Evolutionary conservation across 2,113 vertebrate species (phyloP), one percentile per base, ranked within the genome.

Genomic region (Bubo blakistoni): DNA sequence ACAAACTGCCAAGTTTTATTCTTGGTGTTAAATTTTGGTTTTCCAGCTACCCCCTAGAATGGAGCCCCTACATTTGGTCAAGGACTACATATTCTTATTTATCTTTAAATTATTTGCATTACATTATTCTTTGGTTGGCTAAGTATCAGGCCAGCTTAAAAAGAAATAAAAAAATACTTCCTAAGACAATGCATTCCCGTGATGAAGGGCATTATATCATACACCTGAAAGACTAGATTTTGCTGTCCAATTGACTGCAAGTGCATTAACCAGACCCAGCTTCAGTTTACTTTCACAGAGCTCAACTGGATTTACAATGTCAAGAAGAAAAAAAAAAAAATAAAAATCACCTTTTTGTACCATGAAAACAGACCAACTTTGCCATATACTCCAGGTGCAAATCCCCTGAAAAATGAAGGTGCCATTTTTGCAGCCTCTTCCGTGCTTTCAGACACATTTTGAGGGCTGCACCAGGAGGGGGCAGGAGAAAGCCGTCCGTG

Each of bases 391-490:
- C 74, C 86, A 92, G 69, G 54, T 76, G 54, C 62, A 70, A 72
- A 74, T 49, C 18, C 65, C 72, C 66, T 76, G 81, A n/a, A n/a
- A 86, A 91, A 22, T 1, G 24, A 89, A 94, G 91, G 86, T 96
- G 81, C 86, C 94, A 89, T 96, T 58, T 94, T 95, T 84, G 15
- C 76, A 91, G 65, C 14, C 27, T 52, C 49, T 63, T 38, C 11
- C 1, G 32, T 4, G 65, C 51, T 91, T 57, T n/a, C 79, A 63
- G 74, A 38, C 94, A 94, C 91, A 54, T 88, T 86, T 92, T 36
- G 87, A 93, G 65, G 61, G 55, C 90, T 97, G 73, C 63, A 95
- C 97, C 97, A 97, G 96, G 95, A 95, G 96, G 90, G 97, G 96
- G 96, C 97, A 97, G 96, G 92, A 97, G 96, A 95, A 96, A 96